These are phyloP conservation scores for Rhyzopertha dominica DNA, from an alignment of 1,140 invertebrate species.

Conservation along the genomic window DNA sequence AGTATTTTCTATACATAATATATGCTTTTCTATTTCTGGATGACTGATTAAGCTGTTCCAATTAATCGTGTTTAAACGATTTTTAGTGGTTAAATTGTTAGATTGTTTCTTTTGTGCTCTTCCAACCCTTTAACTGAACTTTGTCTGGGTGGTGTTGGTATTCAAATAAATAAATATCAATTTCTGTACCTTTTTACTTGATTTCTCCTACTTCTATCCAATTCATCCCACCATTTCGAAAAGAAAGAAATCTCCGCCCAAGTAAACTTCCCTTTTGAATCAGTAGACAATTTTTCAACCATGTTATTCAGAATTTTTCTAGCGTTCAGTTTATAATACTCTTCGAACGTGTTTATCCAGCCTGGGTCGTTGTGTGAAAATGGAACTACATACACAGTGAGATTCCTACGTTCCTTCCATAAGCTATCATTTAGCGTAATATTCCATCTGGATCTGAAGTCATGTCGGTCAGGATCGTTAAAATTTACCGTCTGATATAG, in stretches of 20 bases:
- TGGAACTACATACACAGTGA: conserved; percentile 88
- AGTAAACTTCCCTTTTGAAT: conserved; percentile 80
- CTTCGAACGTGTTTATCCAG: conserved; percentile 92
- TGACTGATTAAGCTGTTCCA: too few species aligned
- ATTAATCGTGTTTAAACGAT: too few species aligned
- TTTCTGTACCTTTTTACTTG: conserved; percentile 69
- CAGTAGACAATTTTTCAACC: conserved; percentile 69
- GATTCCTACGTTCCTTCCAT: conserved; percentile 69
- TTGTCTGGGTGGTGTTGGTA: too few species aligned
- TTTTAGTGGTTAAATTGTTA: too few species aligned
- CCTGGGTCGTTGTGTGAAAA: conserved; percentile 97
- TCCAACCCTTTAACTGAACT: too few species aligned
- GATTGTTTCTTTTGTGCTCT: too few species aligned
- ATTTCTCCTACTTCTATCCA: conserved; percentile 59
- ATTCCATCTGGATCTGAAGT: conserved; percentile 96
- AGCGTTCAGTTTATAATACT: conserved; percentile 82
- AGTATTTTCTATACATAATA: too few species aligned
- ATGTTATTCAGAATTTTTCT: conserved; percentile 83
- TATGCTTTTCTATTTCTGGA: too few species aligned
- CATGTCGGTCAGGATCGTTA: conserved; percentile 90
- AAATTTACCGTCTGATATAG: conserved; percentile 81
- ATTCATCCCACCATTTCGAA: conserved; percentile 81
- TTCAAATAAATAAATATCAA: too few species aligned
- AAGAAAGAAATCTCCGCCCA: conserved; percentile 95
- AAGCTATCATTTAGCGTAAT: conserved; percentile 69